phyloP scores from a whole-genome alignment of 2,888 invertebrate genomes.

The Lasioglossum calceatum region DNA sequence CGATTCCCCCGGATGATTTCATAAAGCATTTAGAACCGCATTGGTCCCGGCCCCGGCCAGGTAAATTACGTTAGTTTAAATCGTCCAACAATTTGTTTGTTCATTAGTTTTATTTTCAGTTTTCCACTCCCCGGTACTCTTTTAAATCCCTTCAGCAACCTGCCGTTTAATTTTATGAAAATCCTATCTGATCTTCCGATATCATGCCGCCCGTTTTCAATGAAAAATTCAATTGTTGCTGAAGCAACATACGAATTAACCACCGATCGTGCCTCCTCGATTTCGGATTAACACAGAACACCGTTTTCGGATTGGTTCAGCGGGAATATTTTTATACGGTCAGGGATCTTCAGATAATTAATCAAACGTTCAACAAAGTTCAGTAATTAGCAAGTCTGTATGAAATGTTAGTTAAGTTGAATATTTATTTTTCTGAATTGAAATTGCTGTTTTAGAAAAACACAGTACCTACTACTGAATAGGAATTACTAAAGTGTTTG shows the following conservation, averaged over 20 bases:
- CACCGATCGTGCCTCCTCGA: not conserved
- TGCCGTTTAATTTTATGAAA: conserved; percentile 29
- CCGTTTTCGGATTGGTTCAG: not conserved
- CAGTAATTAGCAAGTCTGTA: too few relatives aligned
- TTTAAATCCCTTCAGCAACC: conserved; percentile 18
- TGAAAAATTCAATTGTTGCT: conserved; percentile 18
- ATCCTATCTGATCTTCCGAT: conserved; percentile 22
- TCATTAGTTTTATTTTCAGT: conserved; percentile 25
- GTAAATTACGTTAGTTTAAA: conserved; percentile 28
- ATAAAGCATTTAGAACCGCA: conserved; percentile 18
- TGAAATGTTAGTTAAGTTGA: not conserved
- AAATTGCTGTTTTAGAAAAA: not conserved
- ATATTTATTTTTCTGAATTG: too few relatives aligned
- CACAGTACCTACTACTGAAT: not conserved
- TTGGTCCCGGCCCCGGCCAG: not conserved
- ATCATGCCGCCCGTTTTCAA: not conserved
- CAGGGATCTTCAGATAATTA: not conserved
- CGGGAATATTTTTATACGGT: not conserved
- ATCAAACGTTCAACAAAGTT: not conserved
- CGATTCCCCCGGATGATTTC: not conserved
- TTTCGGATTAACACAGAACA: not conserved
- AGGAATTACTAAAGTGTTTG: too few relatives aligned
- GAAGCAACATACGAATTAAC: conserved; percentile 15
- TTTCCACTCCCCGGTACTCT: not conserved
- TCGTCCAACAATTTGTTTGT: conserved; percentile 23